Evolutionary conservation across 2,113 vertebrate species (phyloP).

Genomic region (Polypterus bichir): DNA sequence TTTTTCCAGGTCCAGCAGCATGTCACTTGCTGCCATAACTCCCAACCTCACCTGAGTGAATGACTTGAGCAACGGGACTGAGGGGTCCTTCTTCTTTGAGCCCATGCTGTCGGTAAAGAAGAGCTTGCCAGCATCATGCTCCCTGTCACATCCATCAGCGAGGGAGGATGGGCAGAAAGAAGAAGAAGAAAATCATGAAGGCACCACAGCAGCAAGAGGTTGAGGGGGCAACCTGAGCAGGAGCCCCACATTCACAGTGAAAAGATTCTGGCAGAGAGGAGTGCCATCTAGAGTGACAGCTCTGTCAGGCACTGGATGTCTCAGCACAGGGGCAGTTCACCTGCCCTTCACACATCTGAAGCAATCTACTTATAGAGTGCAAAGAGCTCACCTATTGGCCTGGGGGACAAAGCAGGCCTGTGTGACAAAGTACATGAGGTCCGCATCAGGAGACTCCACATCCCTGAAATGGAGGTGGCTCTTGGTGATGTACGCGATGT

Average conservation of each 20-base stretch:
- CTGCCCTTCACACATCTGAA: constrained; percentile 9
- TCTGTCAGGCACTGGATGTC: too few species aligned
- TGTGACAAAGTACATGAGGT: constrained; percentile 47
- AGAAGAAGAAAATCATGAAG: neutral
- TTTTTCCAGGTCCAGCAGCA: too few species aligned
- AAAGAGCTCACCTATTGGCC: constrained; percentile 6
- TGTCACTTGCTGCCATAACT: neutral
- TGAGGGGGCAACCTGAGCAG: too few species aligned
- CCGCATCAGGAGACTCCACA: constrained; percentile 43
- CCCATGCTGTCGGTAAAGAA: constrained; percentile 52
- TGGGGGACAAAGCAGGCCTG: constrained; percentile 47
- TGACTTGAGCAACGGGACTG: constrained; percentile 43
- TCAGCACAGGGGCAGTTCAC: constrained; percentile 16
- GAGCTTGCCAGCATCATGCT: constrained; percentile 48
- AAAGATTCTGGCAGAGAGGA: neutral
- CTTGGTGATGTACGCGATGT: constrained; percentile 46
- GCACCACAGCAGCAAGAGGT: neutral
- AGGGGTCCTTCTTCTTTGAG: constrained; percentile 43
- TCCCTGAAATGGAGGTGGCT: constrained; percentile 51
- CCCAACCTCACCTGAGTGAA: constrained; percentile 57
- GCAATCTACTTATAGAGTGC: constrained; percentile 8
- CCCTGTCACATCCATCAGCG: constrained; percentile 26
- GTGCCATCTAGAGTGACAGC: too few species aligned
- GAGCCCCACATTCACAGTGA: neutral
- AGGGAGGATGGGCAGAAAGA: neutral